phyloP scores from a whole-genome alignment of 2,888 invertebrate genomes.

The Eremobia ochroleuca region DNA sequence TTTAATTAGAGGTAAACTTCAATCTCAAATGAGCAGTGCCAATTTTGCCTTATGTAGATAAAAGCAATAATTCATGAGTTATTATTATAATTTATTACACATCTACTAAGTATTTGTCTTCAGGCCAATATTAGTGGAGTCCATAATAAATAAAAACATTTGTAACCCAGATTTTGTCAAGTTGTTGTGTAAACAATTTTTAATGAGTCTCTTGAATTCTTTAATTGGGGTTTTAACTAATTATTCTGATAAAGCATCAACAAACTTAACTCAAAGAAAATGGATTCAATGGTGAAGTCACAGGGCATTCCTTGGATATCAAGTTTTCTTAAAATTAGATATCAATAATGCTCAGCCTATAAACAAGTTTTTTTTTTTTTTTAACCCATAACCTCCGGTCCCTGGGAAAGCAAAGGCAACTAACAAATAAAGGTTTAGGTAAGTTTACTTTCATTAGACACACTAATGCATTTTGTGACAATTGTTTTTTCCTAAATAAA shows the following conservation, averaged over 20 bases:
- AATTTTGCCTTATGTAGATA: background rate
- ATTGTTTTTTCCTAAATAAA: no score
- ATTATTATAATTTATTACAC: constrained; percentile 3
- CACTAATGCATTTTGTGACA: no score
- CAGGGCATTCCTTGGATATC: background rate
- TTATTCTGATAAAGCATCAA: background rate
- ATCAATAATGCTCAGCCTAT: background rate
- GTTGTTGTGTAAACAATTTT: background rate
- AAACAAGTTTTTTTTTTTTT: background rate
- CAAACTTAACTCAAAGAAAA: background rate
- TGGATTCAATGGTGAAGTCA: background rate
- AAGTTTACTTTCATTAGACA: no score
- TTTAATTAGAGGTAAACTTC: no score
- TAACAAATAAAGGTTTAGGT: no score
- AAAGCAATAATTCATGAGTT: constrained; percentile 7
- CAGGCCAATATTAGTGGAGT: background rate
- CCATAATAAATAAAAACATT: constrained; percentile 7
- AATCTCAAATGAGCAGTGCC: constrained; percentile 7
- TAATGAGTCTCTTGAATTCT: background rate
- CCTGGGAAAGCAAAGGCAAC: no score
- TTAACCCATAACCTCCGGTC: no score
- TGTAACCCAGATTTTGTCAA: constrained; percentile 10
- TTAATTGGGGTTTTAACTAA: background rate
- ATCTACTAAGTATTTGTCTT: constrained; percentile 3
- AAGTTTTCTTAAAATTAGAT: no score